phyloP scores from a whole-genome alignment of 2,888 invertebrate species.

The Cryptophagus acutangulus region DNA sequence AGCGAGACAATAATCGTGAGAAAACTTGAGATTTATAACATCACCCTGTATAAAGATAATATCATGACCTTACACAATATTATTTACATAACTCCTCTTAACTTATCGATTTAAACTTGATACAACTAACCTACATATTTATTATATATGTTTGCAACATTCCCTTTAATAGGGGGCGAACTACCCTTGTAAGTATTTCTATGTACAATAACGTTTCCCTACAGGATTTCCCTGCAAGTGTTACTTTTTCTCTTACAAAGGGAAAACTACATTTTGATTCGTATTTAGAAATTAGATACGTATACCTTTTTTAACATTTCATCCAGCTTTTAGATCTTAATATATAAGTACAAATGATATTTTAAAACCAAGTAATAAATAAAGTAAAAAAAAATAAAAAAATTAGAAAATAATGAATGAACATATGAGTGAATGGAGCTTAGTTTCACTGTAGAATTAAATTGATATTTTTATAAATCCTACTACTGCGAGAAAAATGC shows the following conservation, averaged over 20 bases:
- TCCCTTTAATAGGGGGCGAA: constrained; percentile 1
- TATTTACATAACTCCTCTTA: background rate
- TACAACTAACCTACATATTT: constrained; percentile 7
- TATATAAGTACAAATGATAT: no score
- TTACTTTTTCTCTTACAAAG: background rate
- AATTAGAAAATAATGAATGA: no score
- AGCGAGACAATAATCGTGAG: constrained; percentile 5
- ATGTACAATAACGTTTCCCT: constrained; percentile 7
- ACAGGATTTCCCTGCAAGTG: background rate
- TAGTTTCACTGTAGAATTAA: no score
- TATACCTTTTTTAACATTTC: no score
- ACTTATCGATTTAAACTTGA: constrained; percentile 6
- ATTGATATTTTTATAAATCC: no score
- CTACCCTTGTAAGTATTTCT: constrained; percentile 3
- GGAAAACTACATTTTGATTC: background rate
- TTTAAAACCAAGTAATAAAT: no score
- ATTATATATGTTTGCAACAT: background rate
- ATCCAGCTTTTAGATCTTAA: no score
- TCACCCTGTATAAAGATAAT: constrained; percentile 2
- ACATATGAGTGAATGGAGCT: no score
- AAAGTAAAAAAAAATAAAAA: no score
- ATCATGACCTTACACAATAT: constrained; percentile 7
- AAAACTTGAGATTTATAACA: constrained; percentile 1
- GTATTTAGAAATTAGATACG: no score
- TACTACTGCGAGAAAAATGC: no score